Evolutionary conservation across 2,888 invertebrate species (phyloP).

Genomic region (Lottia gigantea): DNA sequence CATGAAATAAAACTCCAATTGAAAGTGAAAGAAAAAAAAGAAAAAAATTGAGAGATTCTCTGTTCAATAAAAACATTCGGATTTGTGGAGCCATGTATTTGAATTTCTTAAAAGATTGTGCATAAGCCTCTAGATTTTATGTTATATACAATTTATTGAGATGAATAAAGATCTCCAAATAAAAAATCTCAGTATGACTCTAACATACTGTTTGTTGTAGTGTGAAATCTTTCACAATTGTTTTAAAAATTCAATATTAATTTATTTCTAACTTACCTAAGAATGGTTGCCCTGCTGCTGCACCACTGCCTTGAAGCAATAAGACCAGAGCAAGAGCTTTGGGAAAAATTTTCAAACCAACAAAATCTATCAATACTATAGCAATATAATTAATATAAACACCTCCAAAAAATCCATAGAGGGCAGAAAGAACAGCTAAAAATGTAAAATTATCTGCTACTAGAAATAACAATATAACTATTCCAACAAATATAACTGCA

Average conservation of each 20-base stretch:
- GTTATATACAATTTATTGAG: too few species aligned
- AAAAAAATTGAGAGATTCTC: too few species aligned
- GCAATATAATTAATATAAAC: constrained; percentile 47
- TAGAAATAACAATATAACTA: constrained; percentile 41
- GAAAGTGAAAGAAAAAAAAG: not conserved
- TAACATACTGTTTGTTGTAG: too few species aligned
- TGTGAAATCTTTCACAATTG: too few species aligned
- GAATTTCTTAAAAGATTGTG: too few species aligned
- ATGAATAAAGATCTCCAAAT: too few species aligned
- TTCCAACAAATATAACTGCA: constrained; percentile 38
- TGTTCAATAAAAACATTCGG: too few species aligned
- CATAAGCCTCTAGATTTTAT: too few species aligned
- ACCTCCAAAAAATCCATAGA: constrained; percentile 59
- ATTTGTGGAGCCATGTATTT: too few species aligned
- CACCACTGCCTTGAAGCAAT: constrained; percentile 54
- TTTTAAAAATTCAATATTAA: not conserved
- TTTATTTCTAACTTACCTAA: constrained; percentile 41
- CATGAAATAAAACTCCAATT: not conserved
- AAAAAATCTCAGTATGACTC: too few species aligned
- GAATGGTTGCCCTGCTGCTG: constrained; percentile 50
- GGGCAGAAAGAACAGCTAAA: constrained; percentile 43
- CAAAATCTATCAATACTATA: constrained; percentile 54
- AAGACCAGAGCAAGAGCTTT: constrained; percentile 49
- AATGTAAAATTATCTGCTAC: constrained; percentile 40
- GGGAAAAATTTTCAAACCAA: constrained; percentile 49